Evolutionary conservation across 2,888 invertebrate genomes (phyloP).

Genomic region (Anoncus sp.): DNA sequence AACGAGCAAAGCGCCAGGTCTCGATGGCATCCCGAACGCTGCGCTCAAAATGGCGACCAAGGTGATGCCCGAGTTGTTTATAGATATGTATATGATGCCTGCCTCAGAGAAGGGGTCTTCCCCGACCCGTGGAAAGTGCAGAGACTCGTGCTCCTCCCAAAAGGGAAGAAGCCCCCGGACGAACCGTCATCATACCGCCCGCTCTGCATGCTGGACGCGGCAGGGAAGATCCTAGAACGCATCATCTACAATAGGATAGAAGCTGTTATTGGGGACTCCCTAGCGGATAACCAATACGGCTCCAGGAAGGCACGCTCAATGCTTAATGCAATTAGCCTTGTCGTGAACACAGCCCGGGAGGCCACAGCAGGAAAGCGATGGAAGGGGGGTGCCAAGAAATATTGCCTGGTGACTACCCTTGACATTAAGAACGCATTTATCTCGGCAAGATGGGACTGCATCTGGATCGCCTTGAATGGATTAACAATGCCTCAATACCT

Average conservation of each 20-base stretch:
- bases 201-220: constrained; percentile 63
- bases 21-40: constrained; percentile 64
- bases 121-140: constrained; percentile 59
- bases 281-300: constrained; percentile 22
- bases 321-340: neutral
- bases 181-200: constrained; percentile 57
- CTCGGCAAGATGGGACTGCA: constrained; percentile 27
- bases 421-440: constrained; percentile 43
- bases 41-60: constrained; percentile 59
- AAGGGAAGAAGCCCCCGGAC: constrained; percentile 56
- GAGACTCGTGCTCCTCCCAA: constrained; percentile 63
- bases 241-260: constrained; percentile 49
- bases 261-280: neutral
- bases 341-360: neutral
- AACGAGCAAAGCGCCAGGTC: constrained; percentile 63
- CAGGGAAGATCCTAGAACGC: constrained; percentile 59
- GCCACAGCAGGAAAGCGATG: neutral
- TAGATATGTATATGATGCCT: constrained; percentile 51
- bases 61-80: constrained; percentile 58
- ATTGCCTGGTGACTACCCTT: constrained; percentile 24
- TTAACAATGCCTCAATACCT: constrained; percentile 24
- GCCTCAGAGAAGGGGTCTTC: constrained; percentile 59
- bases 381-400: neutral
- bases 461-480: constrained; percentile 10
- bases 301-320: constrained; percentile 4